Evolutionary conservation across 2,113 vertebrate genomes (phyloP).

Genomic region (Seriola aureovittata): DNA sequence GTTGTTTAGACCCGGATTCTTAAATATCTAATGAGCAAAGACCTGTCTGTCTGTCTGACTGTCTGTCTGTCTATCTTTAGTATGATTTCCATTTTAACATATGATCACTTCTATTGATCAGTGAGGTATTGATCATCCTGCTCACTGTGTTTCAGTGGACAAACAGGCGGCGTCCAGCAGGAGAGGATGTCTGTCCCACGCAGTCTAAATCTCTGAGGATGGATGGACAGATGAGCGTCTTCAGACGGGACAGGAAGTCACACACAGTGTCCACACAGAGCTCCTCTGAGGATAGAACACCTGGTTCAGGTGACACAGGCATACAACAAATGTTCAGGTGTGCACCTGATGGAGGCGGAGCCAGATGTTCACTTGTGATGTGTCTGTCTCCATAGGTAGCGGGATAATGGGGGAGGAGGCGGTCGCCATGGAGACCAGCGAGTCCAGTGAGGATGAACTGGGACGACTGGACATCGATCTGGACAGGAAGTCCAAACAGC

Average conservation of each 20-base stretch:
- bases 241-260: neutral
- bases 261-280: neutral
- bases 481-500: constrained; percentile 91
- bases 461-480: constrained; percentile 90
- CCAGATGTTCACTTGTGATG: neutral
- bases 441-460: constrained; percentile 87
- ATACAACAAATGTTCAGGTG: too few relatives aligned
- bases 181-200: constrained; percentile 34
- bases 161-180: neutral
- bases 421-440: constrained; percentile 29
- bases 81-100: neutral
- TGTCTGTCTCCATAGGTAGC: constrained; percentile 13
- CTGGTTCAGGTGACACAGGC: constrained; percentile 31
- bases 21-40: too few relatives aligned
- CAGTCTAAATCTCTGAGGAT: constrained; percentile 18
- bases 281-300: neutral
- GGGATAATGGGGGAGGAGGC: neutral
- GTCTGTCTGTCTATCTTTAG: neutral
- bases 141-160: neutral
- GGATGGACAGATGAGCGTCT: neutral
- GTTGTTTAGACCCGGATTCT: too few relatives aligned
- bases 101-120: neutral
- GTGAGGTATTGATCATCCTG: neutral
- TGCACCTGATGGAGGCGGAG: neutral
- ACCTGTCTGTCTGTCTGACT: too few relatives aligned